Conservation (phyloP, 2,113 vertebrate species). For the Tenebrosternarchus preto region DNA sequence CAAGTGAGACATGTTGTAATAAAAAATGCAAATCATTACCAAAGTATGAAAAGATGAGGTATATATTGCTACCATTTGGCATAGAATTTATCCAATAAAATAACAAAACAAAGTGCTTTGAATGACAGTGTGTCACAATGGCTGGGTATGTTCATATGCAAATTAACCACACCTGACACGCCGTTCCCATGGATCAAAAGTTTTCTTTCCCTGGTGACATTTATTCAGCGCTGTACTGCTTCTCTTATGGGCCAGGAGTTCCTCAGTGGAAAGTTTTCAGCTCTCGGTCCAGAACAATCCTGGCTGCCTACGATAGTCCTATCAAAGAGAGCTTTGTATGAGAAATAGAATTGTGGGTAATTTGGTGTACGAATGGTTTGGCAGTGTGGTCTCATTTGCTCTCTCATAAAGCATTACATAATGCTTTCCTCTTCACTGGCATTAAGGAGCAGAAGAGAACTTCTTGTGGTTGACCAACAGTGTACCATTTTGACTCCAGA, state of each 20-base stretch:
- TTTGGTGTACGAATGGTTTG: constrained; percentile 46
- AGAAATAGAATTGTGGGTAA: constrained; percentile 47
- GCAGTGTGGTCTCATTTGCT: constrained; percentile 19
- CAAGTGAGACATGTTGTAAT: too few relatives aligned
- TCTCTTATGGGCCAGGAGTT: neutral
- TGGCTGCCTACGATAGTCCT: constrained; percentile 2
- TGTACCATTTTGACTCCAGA: constrained; percentile 21
- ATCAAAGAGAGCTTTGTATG: constrained; percentile 64
- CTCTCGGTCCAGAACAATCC: constrained; percentile 17
- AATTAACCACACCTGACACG: constrained; percentile 1
- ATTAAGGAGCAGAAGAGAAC: neutral
- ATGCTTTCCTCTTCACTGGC: neutral
- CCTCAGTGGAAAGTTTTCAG: constrained; percentile 29
- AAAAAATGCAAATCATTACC: too few relatives aligned
- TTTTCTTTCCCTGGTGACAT: neutral
- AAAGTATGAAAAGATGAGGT: too few relatives aligned
- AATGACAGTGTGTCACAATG: neutral
- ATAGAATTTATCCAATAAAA: neutral
- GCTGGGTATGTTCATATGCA: neutral
- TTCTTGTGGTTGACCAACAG: neutral
- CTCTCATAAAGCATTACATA: constrained; percentile 30
- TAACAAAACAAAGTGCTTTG: neutral
- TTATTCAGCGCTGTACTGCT: neutral
- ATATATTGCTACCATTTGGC: neutral
- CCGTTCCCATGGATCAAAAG: neutral